Evolutionary conservation across 2,113 vertebrate species (phyloP).

Genomic region (Pituophis catenifer): DNA sequence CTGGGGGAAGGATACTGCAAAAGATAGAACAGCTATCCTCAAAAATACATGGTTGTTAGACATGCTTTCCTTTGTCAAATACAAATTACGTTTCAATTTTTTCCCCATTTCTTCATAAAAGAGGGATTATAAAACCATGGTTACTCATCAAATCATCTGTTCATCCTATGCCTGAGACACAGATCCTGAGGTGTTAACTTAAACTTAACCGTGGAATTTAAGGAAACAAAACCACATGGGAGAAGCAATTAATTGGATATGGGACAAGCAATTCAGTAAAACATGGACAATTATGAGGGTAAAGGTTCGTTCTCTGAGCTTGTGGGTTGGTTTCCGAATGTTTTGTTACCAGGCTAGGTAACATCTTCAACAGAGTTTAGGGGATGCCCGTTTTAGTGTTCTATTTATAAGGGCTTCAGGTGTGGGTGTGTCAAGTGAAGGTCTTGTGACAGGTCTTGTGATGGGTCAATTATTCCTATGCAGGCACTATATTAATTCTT

Average conservation of each 20-base stretch:
- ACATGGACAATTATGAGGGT: background rate
- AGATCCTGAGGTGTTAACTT: background rate
- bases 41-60: background rate
- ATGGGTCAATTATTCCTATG: too few species aligned
- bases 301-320: too few species aligned
- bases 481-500: background rate
- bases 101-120: background rate
- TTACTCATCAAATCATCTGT: background rate
- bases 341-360: too few species aligned
- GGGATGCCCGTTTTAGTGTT: too few species aligned
- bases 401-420: too few species aligned
- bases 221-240: too few species aligned
- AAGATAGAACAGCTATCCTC: background rate
- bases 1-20: too few species aligned
- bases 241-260: too few species aligned
- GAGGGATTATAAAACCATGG: background rate
- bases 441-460: too few species aligned
- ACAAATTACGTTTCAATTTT: background rate
- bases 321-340: too few species aligned
- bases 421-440: too few species aligned
- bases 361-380: too few species aligned
- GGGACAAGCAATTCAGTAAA: background rate
- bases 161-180: background rate
- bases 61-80: background rate
- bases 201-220: background rate